Base-by-base conservation (phyloP, 2,888 invertebrate genomes). In the Calliopum simillimum region DNA sequence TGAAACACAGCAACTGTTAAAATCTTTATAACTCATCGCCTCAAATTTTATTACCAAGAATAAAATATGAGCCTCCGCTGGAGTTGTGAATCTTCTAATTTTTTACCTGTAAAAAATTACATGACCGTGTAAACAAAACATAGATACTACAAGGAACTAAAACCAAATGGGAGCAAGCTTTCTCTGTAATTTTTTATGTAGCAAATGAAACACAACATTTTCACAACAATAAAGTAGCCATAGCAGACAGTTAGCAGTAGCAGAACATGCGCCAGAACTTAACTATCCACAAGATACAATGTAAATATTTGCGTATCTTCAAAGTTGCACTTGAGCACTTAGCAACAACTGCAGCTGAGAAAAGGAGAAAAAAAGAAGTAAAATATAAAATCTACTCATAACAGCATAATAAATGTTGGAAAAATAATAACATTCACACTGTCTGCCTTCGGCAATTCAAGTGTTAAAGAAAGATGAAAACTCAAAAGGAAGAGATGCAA, bases 271-370 rank as follows among this genome's bases (percentile, higher is more conserved):
- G 33, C 33, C 33, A 33, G 8, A 44, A 44, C 25, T 62, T 44
- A 62, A 23, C 46, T 23, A 19, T 46, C 61, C 61, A n/a, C 61
- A 62, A 46, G 61, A 47, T 62, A 43, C 61, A 62, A 19, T 46
- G 46, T 46, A 62, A 62, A 59, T 19, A 59, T 59, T 59, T 59
- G 14, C 44, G 43, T 16, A 59, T 41, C 44, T 59, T 19, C 59
- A n/a, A n/a, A 59, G 59, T 11, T 59, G 43, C 33, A 43, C 41
- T 41, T 16, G 41, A 41, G 43, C 33, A 41, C 58, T 41, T 61
- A 44, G 21, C 44, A 41, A 41, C 61, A 41, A 44, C 8, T 44
- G 61, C 12, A 43, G 46, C 46, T 13, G 19, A 33, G 19, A 41
- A 23, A 33, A 41, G 25, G 2, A 25, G 25, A 19, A 56, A 19